These are phyloP conservation scores for Cossypha niveicapilla DNA, from an alignment of 2,797 vertebrate genomes.

Conservation along the genomic window DNA sequence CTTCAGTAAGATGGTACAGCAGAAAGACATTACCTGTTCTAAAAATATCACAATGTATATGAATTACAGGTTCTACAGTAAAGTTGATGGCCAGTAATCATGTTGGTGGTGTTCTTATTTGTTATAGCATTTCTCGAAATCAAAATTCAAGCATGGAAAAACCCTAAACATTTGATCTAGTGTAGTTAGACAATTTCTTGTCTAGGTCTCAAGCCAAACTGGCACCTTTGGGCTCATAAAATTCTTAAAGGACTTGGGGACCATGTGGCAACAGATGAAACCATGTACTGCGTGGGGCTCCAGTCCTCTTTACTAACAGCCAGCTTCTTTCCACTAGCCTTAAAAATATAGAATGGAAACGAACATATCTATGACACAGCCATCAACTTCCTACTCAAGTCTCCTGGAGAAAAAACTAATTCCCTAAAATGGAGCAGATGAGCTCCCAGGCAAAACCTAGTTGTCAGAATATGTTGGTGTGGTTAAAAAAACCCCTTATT, in stretches of 20 bases:
- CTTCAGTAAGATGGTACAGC: neutral
- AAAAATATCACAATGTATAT: neutral
- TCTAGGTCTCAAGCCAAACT: neutral
- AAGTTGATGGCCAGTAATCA: neutral
- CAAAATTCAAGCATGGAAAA: neutral
- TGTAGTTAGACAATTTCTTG: neutral
- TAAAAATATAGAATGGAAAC: neutral
- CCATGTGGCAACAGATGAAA: neutral
- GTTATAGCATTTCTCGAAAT: neutral
- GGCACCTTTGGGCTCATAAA: neutral
- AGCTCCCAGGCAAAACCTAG: neutral
- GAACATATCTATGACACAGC: neutral
- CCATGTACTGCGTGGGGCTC: neutral
- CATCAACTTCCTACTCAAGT: neutral
- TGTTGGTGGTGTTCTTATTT: neutral
- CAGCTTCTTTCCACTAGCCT: neutral
- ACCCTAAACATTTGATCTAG: neutral
- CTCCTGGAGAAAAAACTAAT: neutral
- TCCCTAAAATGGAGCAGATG: neutral
- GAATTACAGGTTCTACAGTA: neutral
- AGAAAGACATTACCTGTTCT: neutral
- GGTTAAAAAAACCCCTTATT: neutral
- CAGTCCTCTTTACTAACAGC: neutral
- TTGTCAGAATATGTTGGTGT: neutral
- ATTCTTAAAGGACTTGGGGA: neutral